phyloP scores from a whole-genome alignment of 2,797 vertebrate genomes.

The Dicrostonyx torquatus region DNA sequence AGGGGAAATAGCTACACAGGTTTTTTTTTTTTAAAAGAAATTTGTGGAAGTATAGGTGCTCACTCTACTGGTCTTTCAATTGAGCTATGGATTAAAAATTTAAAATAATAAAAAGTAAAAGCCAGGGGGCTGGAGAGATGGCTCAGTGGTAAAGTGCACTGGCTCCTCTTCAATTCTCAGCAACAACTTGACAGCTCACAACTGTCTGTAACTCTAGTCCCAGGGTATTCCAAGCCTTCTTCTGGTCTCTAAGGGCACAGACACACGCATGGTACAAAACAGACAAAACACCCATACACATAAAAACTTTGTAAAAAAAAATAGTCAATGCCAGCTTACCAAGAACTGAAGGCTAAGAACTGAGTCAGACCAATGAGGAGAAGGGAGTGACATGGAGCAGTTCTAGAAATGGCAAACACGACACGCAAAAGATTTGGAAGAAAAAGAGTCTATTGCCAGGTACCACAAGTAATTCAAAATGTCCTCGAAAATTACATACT shows the following conservation, averaged over 20 bases:
- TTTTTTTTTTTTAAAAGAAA: slow-evolving; percentile 28
- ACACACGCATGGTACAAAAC: background rate
- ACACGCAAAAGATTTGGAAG: slow-evolving; percentile 14
- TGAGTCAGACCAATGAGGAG: background rate
- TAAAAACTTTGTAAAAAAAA: background rate
- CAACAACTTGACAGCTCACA: background rate
- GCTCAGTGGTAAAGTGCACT: background rate
- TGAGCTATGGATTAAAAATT: slow-evolving; percentile 15
- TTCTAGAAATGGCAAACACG: background rate
- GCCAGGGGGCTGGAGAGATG: background rate
- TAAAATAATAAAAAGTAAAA: background rate
- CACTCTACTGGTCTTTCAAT: slow-evolving; percentile 13
- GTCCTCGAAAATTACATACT: slow-evolving; percentile 29
- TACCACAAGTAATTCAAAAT: slow-evolving; percentile 48
- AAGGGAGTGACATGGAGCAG: background rate
- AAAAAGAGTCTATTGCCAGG: background rate
- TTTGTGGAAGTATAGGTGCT: background rate
- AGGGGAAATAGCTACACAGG: background rate
- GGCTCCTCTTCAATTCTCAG: background rate
- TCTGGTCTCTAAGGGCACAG: background rate
- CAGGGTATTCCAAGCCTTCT: background rate
- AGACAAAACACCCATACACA: background rate
- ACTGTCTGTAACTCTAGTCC: background rate
- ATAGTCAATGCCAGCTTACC: background rate
- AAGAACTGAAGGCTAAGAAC: slow-evolving; percentile 37